phyloP scores from a whole-genome alignment of 2,888 invertebrate species.

The Phasia obesa region DNA sequence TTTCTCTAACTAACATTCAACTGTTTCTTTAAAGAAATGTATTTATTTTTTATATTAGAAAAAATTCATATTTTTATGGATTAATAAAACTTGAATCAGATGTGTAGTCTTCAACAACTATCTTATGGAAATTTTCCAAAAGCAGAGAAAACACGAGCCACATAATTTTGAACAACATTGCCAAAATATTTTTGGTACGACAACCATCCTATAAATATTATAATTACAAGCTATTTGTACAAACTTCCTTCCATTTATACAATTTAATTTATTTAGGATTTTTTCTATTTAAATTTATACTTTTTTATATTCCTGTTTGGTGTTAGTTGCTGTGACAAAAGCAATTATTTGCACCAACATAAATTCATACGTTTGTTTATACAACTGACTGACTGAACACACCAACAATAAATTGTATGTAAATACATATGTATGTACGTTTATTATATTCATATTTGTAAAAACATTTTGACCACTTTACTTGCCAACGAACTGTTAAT shows the following conservation, averaged over 20 bases:
- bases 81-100: constrained; percentile 24
- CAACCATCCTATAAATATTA: constrained; percentile 29
- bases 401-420: constrained; percentile 21
- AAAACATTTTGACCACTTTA: constrained; percentile 57
- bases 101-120: background rate
- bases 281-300: background rate
- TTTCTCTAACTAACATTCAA: no score
- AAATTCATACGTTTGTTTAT: constrained; percentile 39
- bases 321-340: constrained; percentile 63
- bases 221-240: constrained; percentile 10
- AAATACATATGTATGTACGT: background rate
- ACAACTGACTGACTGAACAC: constrained; percentile 4
- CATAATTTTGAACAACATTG: constrained; percentile 22
- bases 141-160: constrained; percentile 27
- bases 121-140: constrained; percentile 31
- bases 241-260: background rate
- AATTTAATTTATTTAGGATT: constrained; percentile 18
- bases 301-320: constrained; percentile 6
- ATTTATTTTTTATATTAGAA: constrained; percentile 1
- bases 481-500: constrained; percentile 69
- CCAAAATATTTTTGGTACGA: constrained; percentile 41
- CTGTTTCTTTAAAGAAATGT: no score
- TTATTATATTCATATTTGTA: constrained; percentile 52
- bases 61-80: background rate
- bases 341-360: constrained; percentile 61